Evolutionary conservation across 2,888 invertebrate species (phyloP), one percentile per base, ranked within the genome.

Genomic region (Slavum lentiscoides): DNA sequence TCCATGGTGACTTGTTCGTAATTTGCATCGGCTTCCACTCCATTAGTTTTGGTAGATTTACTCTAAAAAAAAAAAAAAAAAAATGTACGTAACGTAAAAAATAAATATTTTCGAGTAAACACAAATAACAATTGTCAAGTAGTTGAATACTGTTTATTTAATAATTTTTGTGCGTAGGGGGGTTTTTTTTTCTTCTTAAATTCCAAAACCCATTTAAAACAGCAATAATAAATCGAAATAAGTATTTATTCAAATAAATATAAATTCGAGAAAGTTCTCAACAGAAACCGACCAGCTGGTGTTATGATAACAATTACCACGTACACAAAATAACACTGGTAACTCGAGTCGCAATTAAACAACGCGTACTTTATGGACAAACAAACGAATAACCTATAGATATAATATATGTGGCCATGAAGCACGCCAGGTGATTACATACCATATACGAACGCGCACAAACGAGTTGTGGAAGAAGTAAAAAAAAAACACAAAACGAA

Each of bases 1-100:
- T 93, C 92, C 92, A 93, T 93, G 86, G 92, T 92, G 83, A 92
- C 92, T 84, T 91, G 90, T 84, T 92, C 92, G 85, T 92, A 92
- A 87, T 92, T 92, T 82, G 89, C 91, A 85, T 92, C 91, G 30
- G 83, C 83, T 81, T 84, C 84, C 62, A 74, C 68, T 69, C 68
- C 69, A 66, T 69, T 68, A 19, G 64, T 37, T 74, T 23, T 67
- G 39, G 66, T 72, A 72, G 43, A 55, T 72, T 80, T 80, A 72
- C 23, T 58, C 80, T 76, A 59, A 76, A 68, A n/a, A n/a, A n/a
- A n/a, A n/a, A n/a, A n/a, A n/a, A n/a, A n/a, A n/a, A n/a, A 67
- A 75, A 43, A 76, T 59, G 55, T 39, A 75, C 66, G 23, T 55
- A 74, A 19, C 13, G 30, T 62, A 19, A n/a, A 30, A 74, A 61